A percentile compares a stretch with the other conserved stretches of the same genome.
phyloP scores from a whole-genome alignment of 2,113 vertebrate genomes.

The Equus quagga region DNA sequence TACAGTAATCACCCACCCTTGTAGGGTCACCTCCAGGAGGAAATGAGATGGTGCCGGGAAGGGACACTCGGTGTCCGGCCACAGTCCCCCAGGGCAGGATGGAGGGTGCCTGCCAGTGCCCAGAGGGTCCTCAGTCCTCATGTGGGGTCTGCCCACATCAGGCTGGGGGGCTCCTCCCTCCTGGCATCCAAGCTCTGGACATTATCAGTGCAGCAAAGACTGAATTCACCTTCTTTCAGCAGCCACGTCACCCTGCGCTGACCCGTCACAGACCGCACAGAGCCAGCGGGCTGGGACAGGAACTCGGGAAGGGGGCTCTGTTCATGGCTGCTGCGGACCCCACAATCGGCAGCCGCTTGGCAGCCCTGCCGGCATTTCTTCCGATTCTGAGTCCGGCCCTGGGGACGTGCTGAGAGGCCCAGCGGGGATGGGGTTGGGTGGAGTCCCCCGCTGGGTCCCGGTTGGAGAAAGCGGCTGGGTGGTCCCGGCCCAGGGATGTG shows the following conservation, averaged over 20 bases:
- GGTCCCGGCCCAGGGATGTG: neutral
- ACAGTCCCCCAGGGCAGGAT: neutral
- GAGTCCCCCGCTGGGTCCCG: neutral
- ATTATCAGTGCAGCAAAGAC: too few species aligned
- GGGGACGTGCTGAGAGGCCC: neutral
- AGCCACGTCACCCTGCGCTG: neutral
- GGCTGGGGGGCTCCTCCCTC: neutral
- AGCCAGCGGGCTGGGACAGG: neutral
- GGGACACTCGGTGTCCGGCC: neutral
- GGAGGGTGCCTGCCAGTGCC: neutral
- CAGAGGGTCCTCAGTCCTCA: too few species aligned
- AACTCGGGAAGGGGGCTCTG: neutral
- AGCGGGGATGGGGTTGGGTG: neutral
- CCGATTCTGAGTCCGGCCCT: neutral
- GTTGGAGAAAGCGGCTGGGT: neutral
- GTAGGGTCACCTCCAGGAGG: neutral
- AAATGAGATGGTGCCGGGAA: neutral
- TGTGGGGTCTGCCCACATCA: rapidly evolving
- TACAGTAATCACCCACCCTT: neutral
- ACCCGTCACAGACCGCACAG: neutral
- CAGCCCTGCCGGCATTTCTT: neutral
- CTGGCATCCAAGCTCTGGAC: neutral
- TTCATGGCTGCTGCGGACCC: neutral
- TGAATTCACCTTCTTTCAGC: neutral
- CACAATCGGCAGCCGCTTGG: neutral